A percentile compares a stretch with the other conserved stretches of the same genome.
Conservation (phyloP, 2,113 vertebrate species). For the Euleptes europaea region DNA sequence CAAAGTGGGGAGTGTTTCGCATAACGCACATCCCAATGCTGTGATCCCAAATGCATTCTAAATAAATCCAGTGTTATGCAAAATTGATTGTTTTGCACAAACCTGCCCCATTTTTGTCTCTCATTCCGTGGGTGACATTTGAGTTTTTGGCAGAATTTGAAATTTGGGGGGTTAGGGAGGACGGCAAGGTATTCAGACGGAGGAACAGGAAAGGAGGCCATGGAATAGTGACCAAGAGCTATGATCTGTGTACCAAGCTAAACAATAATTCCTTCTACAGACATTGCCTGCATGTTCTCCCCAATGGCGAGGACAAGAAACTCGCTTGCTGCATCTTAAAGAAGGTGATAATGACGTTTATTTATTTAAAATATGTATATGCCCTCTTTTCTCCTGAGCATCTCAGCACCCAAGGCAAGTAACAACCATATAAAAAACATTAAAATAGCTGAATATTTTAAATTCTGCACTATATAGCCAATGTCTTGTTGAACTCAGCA, state of each 20-base stretch:
- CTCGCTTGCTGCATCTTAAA: not conserved
- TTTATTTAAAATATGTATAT: too few relatives aligned
- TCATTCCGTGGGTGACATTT: not conserved
- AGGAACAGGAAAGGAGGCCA: not conserved
- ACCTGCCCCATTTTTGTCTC: not conserved
- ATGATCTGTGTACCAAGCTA: not conserved
- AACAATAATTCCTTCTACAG: not conserved
- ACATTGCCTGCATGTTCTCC: not conserved
- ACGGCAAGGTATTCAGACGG: not conserved
- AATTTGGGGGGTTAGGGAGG: not conserved
- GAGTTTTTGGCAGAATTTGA: not conserved
- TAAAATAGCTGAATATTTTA: not conserved
- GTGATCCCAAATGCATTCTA: not conserved
- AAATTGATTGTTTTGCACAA: not conserved
- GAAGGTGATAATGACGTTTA: not conserved
- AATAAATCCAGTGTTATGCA: not conserved
- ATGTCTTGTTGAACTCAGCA: not conserved
- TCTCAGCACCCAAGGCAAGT: too few relatives aligned
- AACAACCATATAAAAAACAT: too few relatives aligned
- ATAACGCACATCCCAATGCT: not conserved
- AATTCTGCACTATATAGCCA: not conserved
- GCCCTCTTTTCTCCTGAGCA: too few relatives aligned
- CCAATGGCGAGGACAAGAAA: not conserved
- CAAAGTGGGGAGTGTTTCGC: too few relatives aligned
- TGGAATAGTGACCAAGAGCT: not conserved